Evolutionary conservation across 2,888 invertebrate genomes (phyloP).

Genomic region (Ectemnius continuus): DNA sequence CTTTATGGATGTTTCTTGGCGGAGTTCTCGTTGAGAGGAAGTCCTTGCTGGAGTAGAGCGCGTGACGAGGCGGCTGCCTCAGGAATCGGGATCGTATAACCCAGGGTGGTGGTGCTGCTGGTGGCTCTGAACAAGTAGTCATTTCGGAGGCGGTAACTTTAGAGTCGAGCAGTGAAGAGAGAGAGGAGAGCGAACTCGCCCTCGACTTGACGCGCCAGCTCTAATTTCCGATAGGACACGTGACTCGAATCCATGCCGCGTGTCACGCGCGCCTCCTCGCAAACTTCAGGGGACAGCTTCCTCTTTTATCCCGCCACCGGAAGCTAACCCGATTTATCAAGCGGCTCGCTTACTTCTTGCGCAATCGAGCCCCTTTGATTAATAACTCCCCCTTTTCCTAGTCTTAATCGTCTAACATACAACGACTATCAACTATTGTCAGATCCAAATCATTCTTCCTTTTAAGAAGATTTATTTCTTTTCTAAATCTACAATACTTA

Average conservation of each 20-base stretch:
- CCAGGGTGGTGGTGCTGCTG: slow-evolving; percentile 1
- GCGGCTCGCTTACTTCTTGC: neutral
- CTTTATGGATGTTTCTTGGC: too few species aligned
- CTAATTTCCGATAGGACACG: slow-evolving; percentile 76
- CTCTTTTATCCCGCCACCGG: slow-evolving; percentile 36
- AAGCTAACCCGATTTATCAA: slow-evolving; percentile 52
- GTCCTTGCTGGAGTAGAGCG: too few species aligned
- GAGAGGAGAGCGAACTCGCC: too few species aligned
- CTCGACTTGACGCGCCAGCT: slow-evolving; percentile 66
- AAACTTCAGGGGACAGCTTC: slow-evolving; percentile 29
- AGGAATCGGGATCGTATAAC: slow-evolving; percentile 52
- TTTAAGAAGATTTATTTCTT: too few species aligned
- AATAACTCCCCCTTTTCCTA: slow-evolving; percentile 14
- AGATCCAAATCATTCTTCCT: too few species aligned
- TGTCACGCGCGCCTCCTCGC: slow-evolving; percentile 46
- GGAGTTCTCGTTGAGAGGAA: too few species aligned
- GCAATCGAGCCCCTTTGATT: slow-evolving; percentile 17
- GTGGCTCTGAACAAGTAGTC: slow-evolving; percentile 24
- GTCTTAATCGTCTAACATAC: too few species aligned
- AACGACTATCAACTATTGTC: too few species aligned
- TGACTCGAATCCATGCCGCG: slow-evolving; percentile 71
- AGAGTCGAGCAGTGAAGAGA: slow-evolving; percentile 33
- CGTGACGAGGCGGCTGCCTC: slow-evolving; percentile 27
- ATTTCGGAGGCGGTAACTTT: slow-evolving; percentile 55
- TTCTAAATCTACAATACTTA: too few species aligned